These are phyloP conservation scores for Amphimedon queenslandica DNA, from an alignment of 37 sponge, comb jelly and placozoan species.

Conservation along the genomic window DNA sequence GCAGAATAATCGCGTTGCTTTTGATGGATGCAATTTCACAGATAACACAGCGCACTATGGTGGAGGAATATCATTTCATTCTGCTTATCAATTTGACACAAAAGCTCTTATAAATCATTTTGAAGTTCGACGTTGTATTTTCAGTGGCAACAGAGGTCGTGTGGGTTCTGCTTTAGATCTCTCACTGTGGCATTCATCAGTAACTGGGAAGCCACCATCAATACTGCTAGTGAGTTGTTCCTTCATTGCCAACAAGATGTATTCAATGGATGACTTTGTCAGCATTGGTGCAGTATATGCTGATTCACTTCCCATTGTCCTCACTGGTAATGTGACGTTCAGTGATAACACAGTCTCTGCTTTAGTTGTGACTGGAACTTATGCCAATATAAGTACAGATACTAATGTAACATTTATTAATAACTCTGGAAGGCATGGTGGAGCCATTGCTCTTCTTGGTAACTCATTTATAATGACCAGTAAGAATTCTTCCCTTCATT, in stretches of 20 bases:
- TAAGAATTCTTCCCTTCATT: neutral
- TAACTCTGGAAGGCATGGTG: constrained; percentile 55
- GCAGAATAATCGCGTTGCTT: constrained; percentile 28
- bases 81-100: constrained; percentile 34
- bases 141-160: constrained; percentile 12
- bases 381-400: neutral
- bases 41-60: constrained; percentile 64
- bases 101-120: constrained; percentile 23
- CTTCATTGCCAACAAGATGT: constrained; percentile 18
- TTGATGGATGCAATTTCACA: constrained; percentile 32
- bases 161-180: constrained; percentile 7
- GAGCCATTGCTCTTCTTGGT: constrained; percentile 58
- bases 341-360: constrained; percentile 32
- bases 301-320: constrained; percentile 32
- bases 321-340: constrained; percentile 13
- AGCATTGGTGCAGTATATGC: constrained; percentile 29
- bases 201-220: constrained; percentile 10
- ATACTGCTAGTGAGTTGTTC: constrained; percentile 16
- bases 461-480: constrained; percentile 26
- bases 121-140: neutral
- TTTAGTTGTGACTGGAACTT: constrained; percentile 25
- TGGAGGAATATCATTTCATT: constrained; percentile 46
- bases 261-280: neutral
- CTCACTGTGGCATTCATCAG: constrained; percentile 26
- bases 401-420: constrained; percentile 6